A percentile compares a stretch with the other conserved stretches of the same genome.
These are phyloP conservation scores for Oncorhynchus clarkii DNA, from an alignment of 2,113 vertebrate genomes.

Conservation along the genomic window DNA sequence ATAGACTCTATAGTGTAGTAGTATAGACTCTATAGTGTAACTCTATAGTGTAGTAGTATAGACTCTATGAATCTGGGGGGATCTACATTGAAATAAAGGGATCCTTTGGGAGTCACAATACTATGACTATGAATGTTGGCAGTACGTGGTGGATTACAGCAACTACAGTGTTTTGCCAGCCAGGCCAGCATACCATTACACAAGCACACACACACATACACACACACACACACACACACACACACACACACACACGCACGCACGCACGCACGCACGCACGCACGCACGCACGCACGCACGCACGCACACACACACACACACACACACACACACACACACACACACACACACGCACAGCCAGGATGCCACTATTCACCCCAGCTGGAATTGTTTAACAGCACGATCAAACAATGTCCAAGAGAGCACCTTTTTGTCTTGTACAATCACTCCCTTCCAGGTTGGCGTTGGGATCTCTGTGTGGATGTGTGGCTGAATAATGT, in stretches of 20 bases:
- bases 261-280: too few species aligned
- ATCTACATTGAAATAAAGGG: too few species aligned
- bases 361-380: constrained; percentile 6
- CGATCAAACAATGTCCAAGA: constrained; percentile 46
- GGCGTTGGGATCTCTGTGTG: constrained; percentile 13
- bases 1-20: too few species aligned
- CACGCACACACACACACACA: neutral
- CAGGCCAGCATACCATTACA: constrained; percentile 30
- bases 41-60: too few species aligned
- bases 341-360: too few species aligned
- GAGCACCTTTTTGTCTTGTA: constrained; percentile 70
- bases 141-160: constrained; percentile 4
- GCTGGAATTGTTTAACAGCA: constrained; percentile 49
- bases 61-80: neutral
- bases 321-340: neutral
- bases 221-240: too few species aligned
- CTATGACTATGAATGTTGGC: too few species aligned
- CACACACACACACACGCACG: too few species aligned
- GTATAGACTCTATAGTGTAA: neutral
- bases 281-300: neutral
- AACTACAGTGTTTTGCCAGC: constrained; percentile 18
- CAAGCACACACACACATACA: neutral
- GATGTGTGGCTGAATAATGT: neutral
- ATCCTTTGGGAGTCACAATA: too few species aligned
- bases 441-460: constrained; percentile 69